A percentile compares a stretch with the other conserved stretches of the same genome.
Conservation (phyloP, 2,797 vertebrate species). For the Lepilemur ruficaudatus region DNA sequence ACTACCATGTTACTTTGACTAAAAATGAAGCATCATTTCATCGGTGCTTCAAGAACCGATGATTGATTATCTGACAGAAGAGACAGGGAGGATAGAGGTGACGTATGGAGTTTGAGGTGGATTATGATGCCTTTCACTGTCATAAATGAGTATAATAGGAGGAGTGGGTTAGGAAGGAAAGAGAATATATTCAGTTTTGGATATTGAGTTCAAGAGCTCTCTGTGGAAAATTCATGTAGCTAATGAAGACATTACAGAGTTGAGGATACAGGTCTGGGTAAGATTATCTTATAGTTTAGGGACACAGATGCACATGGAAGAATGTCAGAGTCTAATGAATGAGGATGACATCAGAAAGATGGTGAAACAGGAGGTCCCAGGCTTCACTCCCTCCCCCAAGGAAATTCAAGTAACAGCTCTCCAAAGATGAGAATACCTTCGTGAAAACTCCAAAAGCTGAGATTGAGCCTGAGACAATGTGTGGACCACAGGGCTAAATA, state of each 20-base stretch:
- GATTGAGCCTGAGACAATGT: neutral
- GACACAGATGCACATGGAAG: neutral
- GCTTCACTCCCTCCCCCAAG: neutral
- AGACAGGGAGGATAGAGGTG: neutral
- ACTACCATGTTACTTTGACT: neutral
- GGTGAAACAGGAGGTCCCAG: neutral
- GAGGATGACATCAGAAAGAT: neutral
- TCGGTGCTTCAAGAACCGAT: too few relatives aligned
- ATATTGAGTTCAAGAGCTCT: neutral
- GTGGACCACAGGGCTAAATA: neutral
- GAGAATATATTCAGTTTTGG: neutral
- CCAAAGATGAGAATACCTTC: neutral
- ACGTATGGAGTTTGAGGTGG: neutral
- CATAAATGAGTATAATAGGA: neutral
- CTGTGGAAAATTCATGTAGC: neutral
- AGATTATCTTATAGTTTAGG: neutral
- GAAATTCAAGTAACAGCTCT: neutral
- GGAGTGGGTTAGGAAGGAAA: neutral
- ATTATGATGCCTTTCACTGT: neutral
- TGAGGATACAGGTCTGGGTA: neutral
- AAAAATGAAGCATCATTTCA: neutral
- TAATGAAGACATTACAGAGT: neutral
- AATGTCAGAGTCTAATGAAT: neutral
- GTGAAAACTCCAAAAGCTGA: neutral
- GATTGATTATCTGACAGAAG: neutral